Conservation (phyloP, 2,113 vertebrate species). For the Caranx melampygus region DNA sequence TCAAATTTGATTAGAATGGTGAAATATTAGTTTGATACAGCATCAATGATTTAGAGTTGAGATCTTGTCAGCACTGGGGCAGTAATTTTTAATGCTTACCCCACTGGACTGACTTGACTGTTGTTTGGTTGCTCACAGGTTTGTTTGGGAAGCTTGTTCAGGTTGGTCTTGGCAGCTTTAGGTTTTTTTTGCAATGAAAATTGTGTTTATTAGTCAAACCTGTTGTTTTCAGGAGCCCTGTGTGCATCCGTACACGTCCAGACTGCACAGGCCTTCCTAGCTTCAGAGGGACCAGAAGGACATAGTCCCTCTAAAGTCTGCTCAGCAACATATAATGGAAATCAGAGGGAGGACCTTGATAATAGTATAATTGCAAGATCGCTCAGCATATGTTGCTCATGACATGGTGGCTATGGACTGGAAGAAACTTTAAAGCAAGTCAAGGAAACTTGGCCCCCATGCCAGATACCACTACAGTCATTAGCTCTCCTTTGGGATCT, state of each 20-base stretch:
- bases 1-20: conserved; percentile 15
- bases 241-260: background rate
- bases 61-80: background rate
- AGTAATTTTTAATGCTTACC: background rate
- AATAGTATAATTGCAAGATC: conserved; percentile 77
- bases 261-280: conserved; percentile 10
- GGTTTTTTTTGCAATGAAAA: background rate
- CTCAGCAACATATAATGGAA: conserved; percentile 70
- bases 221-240: background rate
- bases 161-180: background rate
- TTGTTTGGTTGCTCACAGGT: background rate
- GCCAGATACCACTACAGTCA: conserved; percentile 82
- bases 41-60: background rate
- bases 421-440: conserved; percentile 77
- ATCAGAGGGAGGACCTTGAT: conserved; percentile 72
- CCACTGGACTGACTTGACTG: too few species aligned
- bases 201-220: background rate
- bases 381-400: conserved; percentile 76
- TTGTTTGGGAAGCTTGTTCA: background rate
- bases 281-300: conserved; percentile 32
- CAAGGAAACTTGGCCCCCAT: conserved; percentile 80
- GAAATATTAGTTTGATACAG: background rate
- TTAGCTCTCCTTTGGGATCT: conserved; percentile 80
- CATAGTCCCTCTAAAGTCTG: conserved; percentile 35
- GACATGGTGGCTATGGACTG: conserved; percentile 74